These are phyloP conservation scores for Stratiomys singularior DNA, from an alignment of 2,888 invertebrate species.

Conservation along the genomic window DNA sequence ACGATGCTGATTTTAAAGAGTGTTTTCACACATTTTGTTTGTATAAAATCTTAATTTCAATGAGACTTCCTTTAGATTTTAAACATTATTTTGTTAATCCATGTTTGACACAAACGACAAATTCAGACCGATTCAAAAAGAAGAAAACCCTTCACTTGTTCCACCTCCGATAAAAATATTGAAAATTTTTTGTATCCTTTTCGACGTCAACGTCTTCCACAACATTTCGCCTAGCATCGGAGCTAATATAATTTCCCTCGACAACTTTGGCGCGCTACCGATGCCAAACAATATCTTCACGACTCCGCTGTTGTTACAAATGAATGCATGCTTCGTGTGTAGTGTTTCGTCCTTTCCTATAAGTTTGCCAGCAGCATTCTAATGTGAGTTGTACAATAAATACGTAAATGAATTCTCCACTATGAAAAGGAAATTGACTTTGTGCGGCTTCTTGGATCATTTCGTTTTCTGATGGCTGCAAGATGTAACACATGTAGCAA, in stretches of 20 bases:
- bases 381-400: neutral
- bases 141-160: too few relatives aligned
- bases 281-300: neutral
- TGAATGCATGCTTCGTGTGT: conserved; percentile 23
- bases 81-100: too few relatives aligned
- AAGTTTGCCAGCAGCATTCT: conserved; percentile 2
- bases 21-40: too few relatives aligned
- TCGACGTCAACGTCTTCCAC: neutral
- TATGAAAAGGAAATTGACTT: conserved; percentile 30
- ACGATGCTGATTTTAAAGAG: too few relatives aligned
- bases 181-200: neutral
- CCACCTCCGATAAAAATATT: neutral
- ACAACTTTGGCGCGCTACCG: neutral
- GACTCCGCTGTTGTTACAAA: neutral
- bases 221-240: neutral
- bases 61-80: too few relatives aligned
- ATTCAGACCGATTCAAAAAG: too few relatives aligned
- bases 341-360: neutral
- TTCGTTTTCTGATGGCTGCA: neutral
- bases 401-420: conserved; percentile 26
- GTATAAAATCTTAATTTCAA: too few relatives aligned
- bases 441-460: conserved; percentile 23
- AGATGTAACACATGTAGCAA: neutral
- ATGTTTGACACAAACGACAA: too few relatives aligned
- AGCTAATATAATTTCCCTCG: conserved; percentile 32